Evolutionary conservation across 2,888 invertebrate genomes (phyloP), one percentile per base, ranked within the genome.

Genomic region (Gisinianus flammeolus): DNA sequence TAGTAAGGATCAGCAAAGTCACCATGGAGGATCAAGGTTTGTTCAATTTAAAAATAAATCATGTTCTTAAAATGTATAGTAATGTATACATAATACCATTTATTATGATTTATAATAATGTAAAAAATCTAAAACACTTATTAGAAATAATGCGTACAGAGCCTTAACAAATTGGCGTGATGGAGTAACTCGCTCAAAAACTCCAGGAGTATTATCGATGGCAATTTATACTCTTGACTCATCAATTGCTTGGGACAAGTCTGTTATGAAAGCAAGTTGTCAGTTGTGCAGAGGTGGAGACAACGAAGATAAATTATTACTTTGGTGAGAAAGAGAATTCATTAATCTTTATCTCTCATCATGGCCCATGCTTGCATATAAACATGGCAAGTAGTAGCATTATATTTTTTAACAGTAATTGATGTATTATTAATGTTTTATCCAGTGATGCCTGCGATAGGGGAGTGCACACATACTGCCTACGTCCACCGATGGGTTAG

Each of bases 391-490:
- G n/a, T n/a, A n/a, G n/a, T n/a, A n/a, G n/a, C n/a, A n/a, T n/a
- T n/a, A n/a, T n/a, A n/a, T n/a, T n/a, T n/a, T n/a, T n/a, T n/a
- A n/a, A n/a, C n/a, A n/a, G n/a, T n/a, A n/a, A n/a, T n/a, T n/a
- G n/a, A n/a, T n/a, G n/a, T n/a, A n/a, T n/a, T n/a, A n/a, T n/a
- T n/a, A n/a, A n/a, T n/a, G n/a, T n/a, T n/a, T n/a, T n/a, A n/a
- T n/a, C n/a, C n/a, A n/a, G 98, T 88, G 98, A 98, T 88, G 95
- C 97, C 82, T 98, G 98, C 88, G 98, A 98, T 88, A 95, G 96
- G 87, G 98, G 98, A 72, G 98, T 97, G 88, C 98, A 98, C 89
- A 98, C 97, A 69, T 98, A 98, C 87, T 69, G 69, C 52, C 19
- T 44, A 12, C 12, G 19, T 2, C 44, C 44, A 12, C 16, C 19